Percentiles rank a stretch among this genome's conserved stretches.
phyloP scores from a whole-genome alignment of 2,888 invertebrate species.

The Thera obeliscata region DNA sequence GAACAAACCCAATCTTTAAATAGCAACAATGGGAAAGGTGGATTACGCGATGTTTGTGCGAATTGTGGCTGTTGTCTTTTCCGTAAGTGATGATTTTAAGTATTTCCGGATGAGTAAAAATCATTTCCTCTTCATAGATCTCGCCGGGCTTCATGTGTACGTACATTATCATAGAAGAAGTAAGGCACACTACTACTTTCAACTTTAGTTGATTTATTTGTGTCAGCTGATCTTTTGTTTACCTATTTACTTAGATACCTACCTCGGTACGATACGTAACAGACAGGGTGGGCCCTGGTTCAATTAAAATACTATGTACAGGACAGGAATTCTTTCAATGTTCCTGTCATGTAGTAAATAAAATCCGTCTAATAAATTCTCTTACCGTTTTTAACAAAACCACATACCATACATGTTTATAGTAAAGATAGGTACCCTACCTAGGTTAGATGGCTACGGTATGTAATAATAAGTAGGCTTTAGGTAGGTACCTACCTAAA shows the following conservation, averaged over 20 bases:
- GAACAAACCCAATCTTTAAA: constrained; percentile 19
- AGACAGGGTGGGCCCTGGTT: neutral
- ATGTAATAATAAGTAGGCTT: too few species aligned
- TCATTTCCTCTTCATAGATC: neutral
- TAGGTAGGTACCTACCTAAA: too few species aligned
- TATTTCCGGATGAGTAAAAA: neutral
- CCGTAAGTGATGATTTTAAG: constrained; percentile 59
- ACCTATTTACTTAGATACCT: neutral
- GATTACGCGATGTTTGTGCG: constrained; percentile 73
- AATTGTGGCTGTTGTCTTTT: constrained; percentile 74
- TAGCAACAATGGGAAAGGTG: constrained; percentile 66
- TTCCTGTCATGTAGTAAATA: too few species aligned
- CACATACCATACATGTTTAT: too few species aligned
- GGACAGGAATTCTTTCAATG: too few species aligned
- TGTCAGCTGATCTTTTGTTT: constrained; percentile 7
- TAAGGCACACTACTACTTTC: neutral
- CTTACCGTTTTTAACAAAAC: too few species aligned
- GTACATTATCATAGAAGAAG: neutral
- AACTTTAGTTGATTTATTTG: neutral
- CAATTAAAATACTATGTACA: too few species aligned
- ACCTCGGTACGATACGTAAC: neutral
- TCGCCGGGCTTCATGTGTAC: neutral
- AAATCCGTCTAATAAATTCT: too few species aligned
- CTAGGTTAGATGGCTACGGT: too few species aligned
- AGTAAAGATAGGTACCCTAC: too few species aligned